A percentile compares a stretch with the other conserved stretches of the same genome.
These are phyloP conservation scores for Catharus fuscescens DNA, from an alignment of 2,113 vertebrate species.

Conservation along the genomic window DNA sequence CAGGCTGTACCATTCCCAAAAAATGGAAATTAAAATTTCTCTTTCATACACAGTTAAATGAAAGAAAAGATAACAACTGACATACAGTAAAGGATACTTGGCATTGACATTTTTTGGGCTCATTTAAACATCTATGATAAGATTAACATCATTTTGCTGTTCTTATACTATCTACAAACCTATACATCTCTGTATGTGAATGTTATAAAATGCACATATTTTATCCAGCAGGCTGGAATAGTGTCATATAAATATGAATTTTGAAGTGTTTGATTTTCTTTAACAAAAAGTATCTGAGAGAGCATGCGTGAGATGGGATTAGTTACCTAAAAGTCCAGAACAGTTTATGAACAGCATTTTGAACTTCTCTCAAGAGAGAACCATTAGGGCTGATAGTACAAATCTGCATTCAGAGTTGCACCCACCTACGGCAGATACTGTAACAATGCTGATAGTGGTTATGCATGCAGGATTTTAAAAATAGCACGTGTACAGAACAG, in stretches of 20 bases:
- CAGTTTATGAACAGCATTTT: conserved; percentile 18
- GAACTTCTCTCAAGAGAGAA: conserved; percentile 14
- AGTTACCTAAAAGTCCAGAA: conserved; percentile 33
- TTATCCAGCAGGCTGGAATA: background rate
- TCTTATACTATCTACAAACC: background rate
- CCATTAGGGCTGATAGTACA: background rate
- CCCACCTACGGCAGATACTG: background rate
- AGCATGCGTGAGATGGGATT: conserved; percentile 2
- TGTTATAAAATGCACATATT: background rate
- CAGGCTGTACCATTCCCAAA: background rate
- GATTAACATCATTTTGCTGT: background rate
- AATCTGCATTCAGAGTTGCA: conserved; percentile 28
- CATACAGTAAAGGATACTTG: background rate
- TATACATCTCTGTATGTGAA: background rate
- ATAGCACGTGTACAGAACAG: background rate
- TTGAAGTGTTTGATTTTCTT: conserved; percentile 4
- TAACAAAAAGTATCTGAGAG: background rate
- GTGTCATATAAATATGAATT: conserved; percentile 4
- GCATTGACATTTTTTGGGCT: background rate
- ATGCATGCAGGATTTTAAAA: conserved; percentile 31
- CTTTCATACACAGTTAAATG: background rate
- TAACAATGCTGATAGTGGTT: background rate
- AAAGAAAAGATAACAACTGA: background rate
- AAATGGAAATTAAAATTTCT: background rate
- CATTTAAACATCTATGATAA: background rate